Evolutionary conservation across 2,797 vertebrate genomes (phyloP).

Genomic region (Tragelaphus oryx): DNA sequence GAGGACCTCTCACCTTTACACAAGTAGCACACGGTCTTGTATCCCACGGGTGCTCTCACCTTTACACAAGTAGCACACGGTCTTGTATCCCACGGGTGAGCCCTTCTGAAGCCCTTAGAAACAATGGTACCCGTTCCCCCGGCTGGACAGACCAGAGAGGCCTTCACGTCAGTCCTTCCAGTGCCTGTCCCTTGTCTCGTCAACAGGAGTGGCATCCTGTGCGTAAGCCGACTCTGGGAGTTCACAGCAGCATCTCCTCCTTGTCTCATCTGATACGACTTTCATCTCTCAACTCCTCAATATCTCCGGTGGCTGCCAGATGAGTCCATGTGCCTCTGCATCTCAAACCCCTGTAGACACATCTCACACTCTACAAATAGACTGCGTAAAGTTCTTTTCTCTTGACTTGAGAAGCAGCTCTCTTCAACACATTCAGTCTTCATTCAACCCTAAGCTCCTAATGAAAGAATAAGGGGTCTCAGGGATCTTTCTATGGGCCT

Average conservation of each 20-base stretch:
- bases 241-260: not conserved
- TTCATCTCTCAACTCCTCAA: not conserved
- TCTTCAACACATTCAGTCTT: not conserved
- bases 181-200: not conserved
- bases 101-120: not conserved
- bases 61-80: accelerated
- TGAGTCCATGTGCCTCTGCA: not conserved
- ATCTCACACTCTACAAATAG: not conserved
- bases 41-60: not conserved
- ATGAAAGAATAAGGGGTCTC: not conserved
- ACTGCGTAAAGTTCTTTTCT: not conserved
- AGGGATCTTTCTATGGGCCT: not conserved
- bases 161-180: not conserved
- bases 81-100: not conserved
- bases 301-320: not conserved
- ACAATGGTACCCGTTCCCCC: not conserved
- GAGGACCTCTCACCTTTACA: not conserved
- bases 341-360: not conserved
- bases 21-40: not conserved
- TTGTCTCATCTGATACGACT: not conserved
- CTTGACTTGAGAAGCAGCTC: not conserved
- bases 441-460: not conserved
- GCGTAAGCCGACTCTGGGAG: not conserved
- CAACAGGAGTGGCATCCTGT: not conserved
- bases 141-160: not conserved